These are phyloP conservation scores for Drosophila ustulata DNA, from an alignment of 2,888 invertebrate genomes.

Conservation along the genomic window DNA sequence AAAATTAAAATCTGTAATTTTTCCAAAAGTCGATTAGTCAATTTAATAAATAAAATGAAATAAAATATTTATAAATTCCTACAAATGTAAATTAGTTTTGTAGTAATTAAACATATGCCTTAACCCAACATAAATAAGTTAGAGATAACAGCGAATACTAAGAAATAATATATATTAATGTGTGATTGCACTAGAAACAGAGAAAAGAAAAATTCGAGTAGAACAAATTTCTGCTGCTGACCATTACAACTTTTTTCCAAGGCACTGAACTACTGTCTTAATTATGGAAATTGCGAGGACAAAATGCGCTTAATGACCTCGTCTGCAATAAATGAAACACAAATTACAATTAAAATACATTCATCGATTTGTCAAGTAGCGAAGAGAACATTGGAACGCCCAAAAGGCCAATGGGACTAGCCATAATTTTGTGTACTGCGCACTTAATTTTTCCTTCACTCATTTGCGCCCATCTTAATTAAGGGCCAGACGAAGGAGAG, in stretches of 20 bases:
- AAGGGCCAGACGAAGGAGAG: constrained; percentile 40
- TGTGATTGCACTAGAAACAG: too few species aligned
- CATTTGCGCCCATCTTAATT: constrained; percentile 53
- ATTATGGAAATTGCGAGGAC: constrained; percentile 15
- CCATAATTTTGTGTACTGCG: constrained; percentile 33
- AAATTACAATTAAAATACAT: constrained; percentile 46
- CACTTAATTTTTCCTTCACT: constrained; percentile 28
- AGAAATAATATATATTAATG: too few species aligned
- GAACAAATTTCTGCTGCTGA: background rate
- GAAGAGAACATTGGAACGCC: background rate
- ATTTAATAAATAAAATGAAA: too few species aligned
- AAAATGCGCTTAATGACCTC: constrained; percentile 25
- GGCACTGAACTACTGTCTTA: constrained; percentile 2
- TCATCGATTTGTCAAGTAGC: constrained; percentile 38
- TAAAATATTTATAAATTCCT: too few species aligned
- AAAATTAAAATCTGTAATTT: too few species aligned
- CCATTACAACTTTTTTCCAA: background rate
- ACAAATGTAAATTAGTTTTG: too few species aligned
- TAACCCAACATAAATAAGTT: too few species aligned
- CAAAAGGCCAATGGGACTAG: constrained; percentile 12
- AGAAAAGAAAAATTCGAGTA: too few species aligned
- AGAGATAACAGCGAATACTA: too few species aligned
- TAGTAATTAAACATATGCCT: too few species aligned
- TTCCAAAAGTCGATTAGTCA: too few species aligned
- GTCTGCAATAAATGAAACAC: constrained; percentile 29